Conservation (phyloP, 2,888 invertebrate genomes). For the Himalopsyche anomala region DNA sequence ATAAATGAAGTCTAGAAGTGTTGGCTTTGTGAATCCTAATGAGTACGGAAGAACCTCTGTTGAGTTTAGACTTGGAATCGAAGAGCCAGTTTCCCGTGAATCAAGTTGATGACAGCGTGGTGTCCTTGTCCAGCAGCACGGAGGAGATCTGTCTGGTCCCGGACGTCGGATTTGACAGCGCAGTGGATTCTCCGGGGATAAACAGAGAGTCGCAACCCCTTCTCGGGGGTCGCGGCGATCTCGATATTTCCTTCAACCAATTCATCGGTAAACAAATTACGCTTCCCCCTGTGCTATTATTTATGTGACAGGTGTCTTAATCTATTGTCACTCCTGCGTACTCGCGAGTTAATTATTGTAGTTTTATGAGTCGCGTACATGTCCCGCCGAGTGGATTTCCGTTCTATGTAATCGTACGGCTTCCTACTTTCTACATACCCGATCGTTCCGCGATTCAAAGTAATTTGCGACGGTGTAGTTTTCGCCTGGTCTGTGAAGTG, state of each 20-base stretch:
- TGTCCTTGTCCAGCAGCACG: constrained; percentile 78
- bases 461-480: constrained; percentile 51
- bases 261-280: constrained; percentile 83
- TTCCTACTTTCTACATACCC: constrained; percentile 57
- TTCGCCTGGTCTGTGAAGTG: constrained; percentile 49
- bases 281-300: constrained; percentile 7
- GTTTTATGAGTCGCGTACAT: constrained; percentile 39
- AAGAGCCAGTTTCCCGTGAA: constrained; percentile 71
- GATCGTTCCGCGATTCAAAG: constrained; percentile 25
- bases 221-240: constrained; percentile 87
- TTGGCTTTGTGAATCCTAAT: constrained; percentile 75
- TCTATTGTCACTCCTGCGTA: constrained; percentile 50
- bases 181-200: constrained; percentile 89
- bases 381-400: constrained; percentile 51
- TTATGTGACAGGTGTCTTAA: constrained; percentile 51
- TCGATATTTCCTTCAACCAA: constrained; percentile 85
- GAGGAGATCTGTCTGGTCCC: constrained; percentile 88
- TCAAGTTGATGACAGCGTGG: constrained; percentile 78
- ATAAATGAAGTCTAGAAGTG: constrained; percentile 77
- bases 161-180: constrained; percentile 89
- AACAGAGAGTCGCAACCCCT: constrained; percentile 97
- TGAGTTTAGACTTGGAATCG: constrained; percentile 81
- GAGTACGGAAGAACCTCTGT: constrained; percentile 80
- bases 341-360: constrained; percentile 50
- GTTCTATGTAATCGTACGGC: constrained; percentile 57